Evolutionary conservation across 1,140 invertebrate genomes (phyloP).

Genomic region (Doryteuthis pealeii): DNA sequence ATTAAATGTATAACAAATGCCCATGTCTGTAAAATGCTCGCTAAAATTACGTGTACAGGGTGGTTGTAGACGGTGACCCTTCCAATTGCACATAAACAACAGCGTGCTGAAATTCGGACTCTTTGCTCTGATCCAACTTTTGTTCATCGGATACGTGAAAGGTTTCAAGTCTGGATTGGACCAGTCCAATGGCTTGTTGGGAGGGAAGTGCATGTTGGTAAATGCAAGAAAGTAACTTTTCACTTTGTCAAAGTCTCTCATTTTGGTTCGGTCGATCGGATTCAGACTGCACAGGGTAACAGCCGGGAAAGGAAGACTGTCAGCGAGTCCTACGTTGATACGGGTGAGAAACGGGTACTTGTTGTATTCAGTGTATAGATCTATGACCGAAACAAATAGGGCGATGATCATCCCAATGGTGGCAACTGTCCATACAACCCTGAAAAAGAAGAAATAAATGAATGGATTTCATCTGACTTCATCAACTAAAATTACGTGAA

Average conservation of each 20-base stretch:
- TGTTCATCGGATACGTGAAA: neutral
- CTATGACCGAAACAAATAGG: neutral
- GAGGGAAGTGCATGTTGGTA: neutral
- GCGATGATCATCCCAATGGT: neutral
- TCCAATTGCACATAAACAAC: neutral
- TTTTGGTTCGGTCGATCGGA: neutral
- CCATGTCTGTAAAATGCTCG: neutral
- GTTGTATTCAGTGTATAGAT: constrained; percentile 1
- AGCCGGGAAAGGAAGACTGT: neutral
- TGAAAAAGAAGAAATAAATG: neutral
- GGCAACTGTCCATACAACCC: neutral
- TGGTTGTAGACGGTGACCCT: neutral
- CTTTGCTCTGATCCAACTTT: neutral
- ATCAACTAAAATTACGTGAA: too few relatives aligned
- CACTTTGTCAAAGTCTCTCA: neutral
- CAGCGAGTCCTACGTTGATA: neutral
- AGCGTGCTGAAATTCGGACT: neutral
- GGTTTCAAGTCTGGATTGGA: neutral
- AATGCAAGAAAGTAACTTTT: neutral
- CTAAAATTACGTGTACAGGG: neutral
- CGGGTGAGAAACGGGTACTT: neutral
- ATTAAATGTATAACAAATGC: constrained; percentile 9
- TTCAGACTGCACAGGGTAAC: constrained; percentile 4
- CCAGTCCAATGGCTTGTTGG: neutral
- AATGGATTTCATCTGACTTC: too few relatives aligned